A percentile compares a stretch with the other conserved stretches of the same genome.
Evolutionary conservation across 2,888 invertebrate genomes (phyloP).

Genomic region (Tenthredo livida): DNA sequence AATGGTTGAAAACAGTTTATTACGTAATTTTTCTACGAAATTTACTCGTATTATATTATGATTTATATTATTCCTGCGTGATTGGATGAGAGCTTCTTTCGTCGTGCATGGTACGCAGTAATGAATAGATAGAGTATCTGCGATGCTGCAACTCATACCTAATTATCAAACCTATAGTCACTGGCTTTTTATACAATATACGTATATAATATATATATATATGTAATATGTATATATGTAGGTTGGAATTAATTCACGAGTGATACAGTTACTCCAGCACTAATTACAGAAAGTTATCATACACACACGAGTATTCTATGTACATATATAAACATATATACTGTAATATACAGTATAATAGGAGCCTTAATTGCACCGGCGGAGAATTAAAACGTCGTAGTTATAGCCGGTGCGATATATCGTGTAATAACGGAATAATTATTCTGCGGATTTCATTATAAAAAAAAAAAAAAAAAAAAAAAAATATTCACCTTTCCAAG

Average conservation of each 20-base stretch:
- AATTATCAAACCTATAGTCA: neutral
- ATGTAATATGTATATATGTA: neutral
- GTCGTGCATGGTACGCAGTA: neutral
- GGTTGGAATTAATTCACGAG: neutral
- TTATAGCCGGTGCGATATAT: neutral
- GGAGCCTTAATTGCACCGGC: neutral
- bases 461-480: neutral
- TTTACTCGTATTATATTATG: neutral
- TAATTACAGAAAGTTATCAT: neutral
- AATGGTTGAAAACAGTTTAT: neutral
- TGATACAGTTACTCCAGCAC: neutral
- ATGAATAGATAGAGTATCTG: neutral
- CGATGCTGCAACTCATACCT: neutral
- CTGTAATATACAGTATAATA: neutral
- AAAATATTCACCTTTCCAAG: neutral
- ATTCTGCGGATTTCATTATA: neutral
- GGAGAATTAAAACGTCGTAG: conserved; percentile 8
- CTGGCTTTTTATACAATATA: neutral
- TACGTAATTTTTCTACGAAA: neutral
- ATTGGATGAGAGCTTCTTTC: neutral
- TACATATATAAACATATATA: neutral
- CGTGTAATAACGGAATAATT: neutral
- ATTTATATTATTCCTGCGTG: neutral
- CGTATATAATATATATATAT: neutral
- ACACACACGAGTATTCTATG: neutral